A percentile compares a stretch with the other conserved stretches of the same genome.
Evolutionary conservation across 2,797 vertebrate genomes (phyloP).

Genomic region (Neostethus bicornis): DNA sequence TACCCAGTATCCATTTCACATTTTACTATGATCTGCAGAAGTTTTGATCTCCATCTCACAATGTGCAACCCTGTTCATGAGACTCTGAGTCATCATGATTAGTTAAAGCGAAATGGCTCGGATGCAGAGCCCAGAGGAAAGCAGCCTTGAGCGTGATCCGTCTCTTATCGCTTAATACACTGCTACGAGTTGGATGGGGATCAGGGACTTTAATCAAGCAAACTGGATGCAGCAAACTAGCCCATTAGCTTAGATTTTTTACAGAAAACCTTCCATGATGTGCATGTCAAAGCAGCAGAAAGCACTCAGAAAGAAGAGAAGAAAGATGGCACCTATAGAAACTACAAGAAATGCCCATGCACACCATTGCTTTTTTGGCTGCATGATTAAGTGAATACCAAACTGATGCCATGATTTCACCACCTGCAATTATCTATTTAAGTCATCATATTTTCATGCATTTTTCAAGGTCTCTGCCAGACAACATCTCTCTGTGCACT

Average conservation of each 20-base stretch:
- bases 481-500: no score
- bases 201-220: conserved; percentile 52
- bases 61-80: conserved; percentile 39
- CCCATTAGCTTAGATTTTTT: conserved; percentile 1
- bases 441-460: no score
- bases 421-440: no score
- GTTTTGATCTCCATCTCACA: conserved; percentile 42
- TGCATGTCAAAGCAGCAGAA: not conserved
- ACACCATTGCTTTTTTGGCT: conserved; percentile 24
- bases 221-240: conserved; percentile 19
- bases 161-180: conserved; percentile 61
- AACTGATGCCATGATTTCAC: no score
- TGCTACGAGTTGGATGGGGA: conserved; percentile 48
- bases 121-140: conserved; percentile 36
- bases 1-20: conserved; percentile 24
- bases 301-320: conserved; percentile 4
- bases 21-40: conserved; percentile 31
- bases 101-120: conserved; percentile 59
- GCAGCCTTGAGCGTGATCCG: conserved; percentile 39
- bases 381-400: no score
- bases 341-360: conserved; percentile 3
- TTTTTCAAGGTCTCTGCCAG: no score
- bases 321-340: not conserved
- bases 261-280: conserved; percentile 17
- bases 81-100: conserved; percentile 48